Base-by-base conservation (phyloP, 2,888 invertebrate species). In the Ormyrus rosae region DNA sequence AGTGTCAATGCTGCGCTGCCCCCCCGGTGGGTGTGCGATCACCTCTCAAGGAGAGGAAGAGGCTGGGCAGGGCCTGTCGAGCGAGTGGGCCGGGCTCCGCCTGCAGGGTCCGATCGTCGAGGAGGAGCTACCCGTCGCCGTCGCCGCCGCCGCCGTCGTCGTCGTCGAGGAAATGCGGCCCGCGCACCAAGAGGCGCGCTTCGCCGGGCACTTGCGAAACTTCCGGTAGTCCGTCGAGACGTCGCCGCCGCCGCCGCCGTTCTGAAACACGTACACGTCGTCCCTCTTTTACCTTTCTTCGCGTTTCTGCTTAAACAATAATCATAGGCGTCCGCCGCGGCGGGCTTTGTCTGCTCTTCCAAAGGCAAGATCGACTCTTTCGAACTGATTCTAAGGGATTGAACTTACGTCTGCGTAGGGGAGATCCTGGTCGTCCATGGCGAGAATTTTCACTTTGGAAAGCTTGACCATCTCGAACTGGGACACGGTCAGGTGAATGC, bases 381-480 rank as follows among this genome's bases (percentile, higher is more conserved):
- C 34, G 34, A 4, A 4, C 34, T 34, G 0, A 34, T 34, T 34
- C 34, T 34, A 34, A 34, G 4, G 34, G 4, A 34, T 34, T 7
- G 61, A 9, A 74, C 82, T 80, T 69, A 82, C 82, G 34, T 80
- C 78, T 9, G 48, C 75, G 45, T 69, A 80, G 11, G 72, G 75
- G 3, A 61, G 5, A 7, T 45, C 6, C 7, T 77, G 80, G 11
- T 88, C 89, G 73, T 89, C 89, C 2, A 87, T 87, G 1, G 90
- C 90, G 9, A 90, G 83, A 10, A 91, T 87, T 84, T 89, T 90
- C 6, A 91, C 86, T n/a, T 86, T 87, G 3, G 88, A 88, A n/a
- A 89, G 85, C 81, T 86, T 87, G 5, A 85, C 83, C 67, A 89
- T 83, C 82, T 90, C 89, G 74, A 87, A 86, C 10, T 87, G 86